Evolutionary conservation across 2,113 vertebrate genomes (phyloP).

Genomic region (Potamarius usumacintae): DNA sequence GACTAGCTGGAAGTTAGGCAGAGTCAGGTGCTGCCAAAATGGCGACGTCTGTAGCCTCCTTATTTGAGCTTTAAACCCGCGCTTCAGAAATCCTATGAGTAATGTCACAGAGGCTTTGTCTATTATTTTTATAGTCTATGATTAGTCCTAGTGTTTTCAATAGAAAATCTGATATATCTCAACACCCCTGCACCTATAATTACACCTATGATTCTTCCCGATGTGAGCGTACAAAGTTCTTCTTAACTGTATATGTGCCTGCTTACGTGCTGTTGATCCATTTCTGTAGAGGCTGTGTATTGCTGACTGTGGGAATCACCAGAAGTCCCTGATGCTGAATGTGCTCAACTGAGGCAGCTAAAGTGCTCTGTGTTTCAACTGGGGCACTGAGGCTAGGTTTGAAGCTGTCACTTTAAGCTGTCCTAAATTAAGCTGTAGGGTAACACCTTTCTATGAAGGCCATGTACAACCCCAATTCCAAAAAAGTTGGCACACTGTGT

Average conservation of each 20-base stretch:
- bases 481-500: too few species aligned
- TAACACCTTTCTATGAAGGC: background rate
- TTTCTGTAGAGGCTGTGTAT: background rate
- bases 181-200: background rate
- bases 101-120: too few species aligned
- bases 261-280: too few species aligned
- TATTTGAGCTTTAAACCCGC: too few species aligned
- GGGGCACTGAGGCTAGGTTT: background rate
- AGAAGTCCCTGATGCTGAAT: background rate
- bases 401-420: background rate
- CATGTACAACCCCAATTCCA: background rate
- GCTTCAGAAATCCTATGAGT: too few species aligned
- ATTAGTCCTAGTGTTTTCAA: background rate
- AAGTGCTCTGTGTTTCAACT: background rate
- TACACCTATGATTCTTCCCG: background rate
- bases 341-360: background rate
- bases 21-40: too few species aligned
- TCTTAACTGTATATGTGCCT: background rate
- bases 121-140: too few species aligned
- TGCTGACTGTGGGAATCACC: constrained; percentile 6
- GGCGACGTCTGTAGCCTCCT: too few species aligned
- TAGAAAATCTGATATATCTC: background rate
- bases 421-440: background rate
- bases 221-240: background rate
- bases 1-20: too few species aligned